Base-by-base conservation (phyloP, 2,113 vertebrate genomes). In the Dascyllus trimaculatus region DNA sequence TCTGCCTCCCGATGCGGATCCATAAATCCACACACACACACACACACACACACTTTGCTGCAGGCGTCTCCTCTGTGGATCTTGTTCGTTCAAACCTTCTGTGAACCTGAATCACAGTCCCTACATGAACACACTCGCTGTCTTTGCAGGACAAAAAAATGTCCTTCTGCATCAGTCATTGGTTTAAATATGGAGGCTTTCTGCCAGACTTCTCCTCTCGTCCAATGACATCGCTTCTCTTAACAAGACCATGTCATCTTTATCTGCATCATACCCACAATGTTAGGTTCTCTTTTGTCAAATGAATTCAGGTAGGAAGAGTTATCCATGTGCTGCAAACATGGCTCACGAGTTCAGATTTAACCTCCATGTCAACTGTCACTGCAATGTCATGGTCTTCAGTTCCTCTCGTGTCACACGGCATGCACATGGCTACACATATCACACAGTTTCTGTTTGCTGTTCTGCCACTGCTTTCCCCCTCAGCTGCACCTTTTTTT, bases 391-490 rank as follows among this genome's bases (percentile, higher is more conserved):
- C 62, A 45, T 49, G 25, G 65, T 59, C 35, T 45, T 58, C 22
- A 59, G 49, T 52, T 56, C 26, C 21, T 24, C 68, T 71, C 57
- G 49, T 24, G 4, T 56, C 66, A 74, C 85, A 74, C 53, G 0
- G 82, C 85, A 84, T 83, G 79, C 56, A 84, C 61, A 67, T 54
- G 22, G 66, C 78, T 70, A 71, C 61, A 82, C 71, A 53, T 43
- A 17, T 29, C 11, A 61, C 66, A 17, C 19, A 46, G 49, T 81
- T 72, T 60, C 19, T 69, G 71, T 85, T 82, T 88, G 75, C 69
- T 82, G 59, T 77, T 71, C 40, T 79, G 21, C 69, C 66, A 59
- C 85, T 80, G 83, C 87, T 87, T 78, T 75, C 61, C 78, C 32
- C 84, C 82, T 54, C 59, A 66, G 83, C 71, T 80, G 25, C 53